Percentiles rank a stretch among this genome's conserved stretches.
Evolutionary conservation across 1,140 invertebrate genomes (phyloP).

Genomic region (Zaprionus kolodkinae): DNA sequence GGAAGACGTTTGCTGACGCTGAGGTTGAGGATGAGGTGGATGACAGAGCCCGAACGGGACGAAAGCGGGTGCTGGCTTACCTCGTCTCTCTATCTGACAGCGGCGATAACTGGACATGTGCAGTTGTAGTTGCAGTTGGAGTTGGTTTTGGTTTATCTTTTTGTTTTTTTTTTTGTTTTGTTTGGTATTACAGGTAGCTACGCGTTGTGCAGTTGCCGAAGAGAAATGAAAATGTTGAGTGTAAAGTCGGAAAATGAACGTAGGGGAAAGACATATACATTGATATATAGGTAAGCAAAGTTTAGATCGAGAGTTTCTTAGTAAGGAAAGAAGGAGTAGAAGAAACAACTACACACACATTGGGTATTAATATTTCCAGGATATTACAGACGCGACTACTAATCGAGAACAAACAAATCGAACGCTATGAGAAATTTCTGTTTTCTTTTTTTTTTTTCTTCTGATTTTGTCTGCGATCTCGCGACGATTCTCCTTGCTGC

Average conservation of each 20-base stretch:
- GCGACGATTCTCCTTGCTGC: background rate
- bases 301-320: background rate
- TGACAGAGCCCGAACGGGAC: constrained; percentile 27
- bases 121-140: constrained; percentile 27
- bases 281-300: constrained; percentile 5
- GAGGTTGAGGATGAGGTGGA: constrained; percentile 31
- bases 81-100: constrained; percentile 8
- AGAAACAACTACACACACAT: constrained; percentile 43
- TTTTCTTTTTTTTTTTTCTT: background rate
- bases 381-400: constrained; percentile 21
- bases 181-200: constrained; percentile 53
- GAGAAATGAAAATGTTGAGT: constrained; percentile 50
- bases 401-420: constrained; percentile 37
- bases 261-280: background rate
- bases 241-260: constrained; percentile 26
- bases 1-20: constrained; percentile 9
- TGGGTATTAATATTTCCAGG: background rate
- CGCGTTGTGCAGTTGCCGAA: constrained; percentile 51
- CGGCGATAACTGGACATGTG: constrained; percentile 19
- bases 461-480: background rate
- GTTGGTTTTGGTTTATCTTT: no score
- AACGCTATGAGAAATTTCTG: background rate
- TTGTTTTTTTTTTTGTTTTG: background rate
- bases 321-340: background rate
- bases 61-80: constrained; percentile 30